Base-by-base conservation (phyloP, 23 tunicate genomes). In the Halocynthia aurantium region DNA sequence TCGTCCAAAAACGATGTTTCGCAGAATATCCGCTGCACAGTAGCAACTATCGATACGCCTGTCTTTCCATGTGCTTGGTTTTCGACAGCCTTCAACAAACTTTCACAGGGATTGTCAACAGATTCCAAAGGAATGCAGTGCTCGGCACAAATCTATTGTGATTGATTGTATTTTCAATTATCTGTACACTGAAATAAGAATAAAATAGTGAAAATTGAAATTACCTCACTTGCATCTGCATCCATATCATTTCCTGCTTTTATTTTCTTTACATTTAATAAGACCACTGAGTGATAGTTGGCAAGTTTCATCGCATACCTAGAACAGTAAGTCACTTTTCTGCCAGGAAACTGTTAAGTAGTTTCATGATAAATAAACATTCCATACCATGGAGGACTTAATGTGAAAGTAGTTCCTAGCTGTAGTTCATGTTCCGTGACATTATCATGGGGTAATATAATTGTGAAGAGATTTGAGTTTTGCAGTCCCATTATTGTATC, bases 71-170 rank as follows among this genome's bases (percentile, higher is more conserved):
- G 13, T 31, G 44, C 44, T 51, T 67, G 75, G n/a, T 63, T 79
- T 68, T 86, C 92, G 67, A 86, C 53, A 56, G 92, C 92, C 69
- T 81, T 71, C 65, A 86, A 62, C 65, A 86, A 70, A 52, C 82
- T 86, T 62, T 86, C 92, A 67, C 92, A 86, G 52, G 40, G 15
- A 17, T 56, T 50, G 13, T n/a, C 55, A 18, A 18, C 2, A 44
- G 67, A 55, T 1, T 12, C 13, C 13, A 20, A 19, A 68, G 73
- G 13, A 31, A 4, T 31, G 44, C 44, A 31, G 44, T 31, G 44
- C 44, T 0, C 4, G 44, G 44, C 44, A 31, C 44, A 31, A 31
- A 31, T 31, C 44, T 31, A 31, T 31, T 31, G 4, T 31, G 44
- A 31, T 31, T 31, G 4, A n/a, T n/a, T 31, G 44, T 4, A 31